A percentile compares a stretch with the other conserved stretches of the same genome.
phyloP scores from a whole-genome alignment of 2,888 invertebrate species.

The Drosophila neotestacea region DNA sequence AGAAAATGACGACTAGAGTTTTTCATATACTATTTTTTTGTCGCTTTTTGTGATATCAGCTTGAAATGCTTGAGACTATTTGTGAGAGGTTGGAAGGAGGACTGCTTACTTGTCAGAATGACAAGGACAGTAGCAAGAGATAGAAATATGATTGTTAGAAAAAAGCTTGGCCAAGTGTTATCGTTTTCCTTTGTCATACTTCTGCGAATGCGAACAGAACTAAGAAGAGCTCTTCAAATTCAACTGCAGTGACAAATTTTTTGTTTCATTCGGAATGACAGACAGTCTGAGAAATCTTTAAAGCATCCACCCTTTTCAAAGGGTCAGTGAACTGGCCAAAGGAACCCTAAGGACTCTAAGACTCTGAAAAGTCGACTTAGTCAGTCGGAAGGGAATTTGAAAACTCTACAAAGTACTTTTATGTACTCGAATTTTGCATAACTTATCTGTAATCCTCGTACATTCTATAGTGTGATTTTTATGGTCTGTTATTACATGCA shows the following conservation, averaged over 20 bases:
- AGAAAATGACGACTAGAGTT: slow-evolving; percentile 73
- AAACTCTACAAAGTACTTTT: slow-evolving; percentile 3
- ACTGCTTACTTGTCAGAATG: slow-evolving; percentile 69
- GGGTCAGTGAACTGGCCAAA: slow-evolving; percentile 44
- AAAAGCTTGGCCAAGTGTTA: slow-evolving; percentile 53
- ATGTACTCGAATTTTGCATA: slow-evolving; percentile 49
- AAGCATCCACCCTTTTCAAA: slow-evolving; percentile 16
- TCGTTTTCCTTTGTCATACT: slow-evolving; percentile 59
- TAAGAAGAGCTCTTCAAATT: slow-evolving; percentile 39
- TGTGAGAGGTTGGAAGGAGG: background rate
- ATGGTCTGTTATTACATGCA: slow-evolving; percentile 59
- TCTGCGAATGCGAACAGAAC: slow-evolving; percentile 24
- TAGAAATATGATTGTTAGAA: slow-evolving; percentile 42
- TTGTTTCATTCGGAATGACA: slow-evolving; percentile 20
- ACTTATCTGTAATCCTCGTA: slow-evolving; percentile 30
- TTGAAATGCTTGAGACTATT: background rate
- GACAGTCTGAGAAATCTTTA: slow-evolving; percentile 39
- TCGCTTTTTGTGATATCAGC: slow-evolving; percentile 15
- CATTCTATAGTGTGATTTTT: slow-evolving; percentile 53
- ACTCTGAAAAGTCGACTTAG: slow-evolving; percentile 7
- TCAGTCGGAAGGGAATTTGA: slow-evolving; percentile 10
- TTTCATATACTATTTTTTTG: slow-evolving; percentile 35
- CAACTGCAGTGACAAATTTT: slow-evolving; percentile 45
- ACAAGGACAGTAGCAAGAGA: slow-evolving; percentile 48
- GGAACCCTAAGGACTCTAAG: background rate